These are phyloP conservation scores for Halichondria panicea DNA, from an alignment of 37 sponge, comb jelly and placozoan species.

Conservation along the genomic window DNA sequence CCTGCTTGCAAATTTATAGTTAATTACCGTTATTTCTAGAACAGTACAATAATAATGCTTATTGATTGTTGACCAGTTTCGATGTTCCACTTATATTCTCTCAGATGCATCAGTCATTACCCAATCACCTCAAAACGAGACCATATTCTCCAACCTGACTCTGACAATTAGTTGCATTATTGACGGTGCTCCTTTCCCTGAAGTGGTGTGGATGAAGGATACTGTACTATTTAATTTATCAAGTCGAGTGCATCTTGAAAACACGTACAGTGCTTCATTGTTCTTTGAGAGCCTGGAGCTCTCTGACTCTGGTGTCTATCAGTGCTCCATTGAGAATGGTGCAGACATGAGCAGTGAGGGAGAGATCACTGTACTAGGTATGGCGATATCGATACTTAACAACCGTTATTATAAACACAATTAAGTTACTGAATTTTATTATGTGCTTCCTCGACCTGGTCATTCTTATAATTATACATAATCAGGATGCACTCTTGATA, in stretches of 20 bases:
- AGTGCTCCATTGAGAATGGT: constrained; percentile 33
- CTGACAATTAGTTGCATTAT: constrained; percentile 36
- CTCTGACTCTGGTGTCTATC: constrained; percentile 57
- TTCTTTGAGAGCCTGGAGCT: constrained; percentile 22
- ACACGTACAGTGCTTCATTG: constrained; percentile 50
- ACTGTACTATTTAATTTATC: constrained; percentile 21
- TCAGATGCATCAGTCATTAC: constrained; percentile 51
- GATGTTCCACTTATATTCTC: neutral
- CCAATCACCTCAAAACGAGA: constrained; percentile 17
- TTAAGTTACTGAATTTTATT: neutral
- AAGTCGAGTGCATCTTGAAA: constrained; percentile 1
- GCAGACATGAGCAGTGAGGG: constrained; percentile 26
- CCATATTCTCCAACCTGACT: constrained; percentile 43
- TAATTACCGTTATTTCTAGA: neutral
- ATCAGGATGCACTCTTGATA: neutral
- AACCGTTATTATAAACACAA: neutral
- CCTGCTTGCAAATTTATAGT: neutral
- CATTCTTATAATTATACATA: neutral
- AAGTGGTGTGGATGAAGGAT: constrained; percentile 54
- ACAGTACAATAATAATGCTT: neutral
- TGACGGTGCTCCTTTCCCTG: constrained; percentile 63
- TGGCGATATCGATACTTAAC: neutral
- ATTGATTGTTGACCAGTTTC: neutral
- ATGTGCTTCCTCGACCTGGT: no score
- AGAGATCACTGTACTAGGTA: constrained; percentile 21